These are phyloP conservation scores for Burhinus oedicnemus DNA, from an alignment of 2,113 vertebrate species.

Conservation along the genomic window DNA sequence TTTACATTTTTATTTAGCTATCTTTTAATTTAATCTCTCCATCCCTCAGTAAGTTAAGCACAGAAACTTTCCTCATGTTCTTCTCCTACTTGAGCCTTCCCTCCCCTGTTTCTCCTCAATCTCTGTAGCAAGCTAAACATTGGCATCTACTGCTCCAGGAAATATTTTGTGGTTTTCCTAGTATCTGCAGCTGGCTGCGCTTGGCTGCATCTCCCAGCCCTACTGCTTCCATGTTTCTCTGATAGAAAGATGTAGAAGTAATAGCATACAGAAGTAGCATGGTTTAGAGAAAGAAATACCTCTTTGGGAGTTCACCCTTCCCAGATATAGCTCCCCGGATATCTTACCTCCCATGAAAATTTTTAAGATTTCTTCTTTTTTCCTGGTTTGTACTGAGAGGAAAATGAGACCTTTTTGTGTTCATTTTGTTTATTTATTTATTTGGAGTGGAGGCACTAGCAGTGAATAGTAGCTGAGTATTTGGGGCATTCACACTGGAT, in stretches of 20 bases:
- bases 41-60: background rate
- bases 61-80: background rate
- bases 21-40: background rate
- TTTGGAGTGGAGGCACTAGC: background rate
- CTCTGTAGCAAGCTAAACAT: background rate
- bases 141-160: constrained; percentile 7
- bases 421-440: background rate
- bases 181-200: background rate
- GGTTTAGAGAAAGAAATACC: background rate
- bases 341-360: background rate
- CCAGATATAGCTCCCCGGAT: background rate
- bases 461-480: background rate
- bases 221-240: background rate
- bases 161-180: constrained; percentile 8
- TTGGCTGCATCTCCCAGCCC: constrained; percentile 2
- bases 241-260: background rate
- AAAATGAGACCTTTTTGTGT: background rate
- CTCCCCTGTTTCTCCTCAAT: background rate
- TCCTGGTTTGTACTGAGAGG: background rate
- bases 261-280: background rate
- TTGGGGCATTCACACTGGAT: background rate
- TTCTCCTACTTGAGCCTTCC: background rate
- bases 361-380: background rate
- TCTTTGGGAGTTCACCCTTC: background rate
- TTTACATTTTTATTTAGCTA: background rate